Evolutionary conservation across 2,888 invertebrate species (phyloP).

Genomic region (Blastobasis adustella): DNA sequence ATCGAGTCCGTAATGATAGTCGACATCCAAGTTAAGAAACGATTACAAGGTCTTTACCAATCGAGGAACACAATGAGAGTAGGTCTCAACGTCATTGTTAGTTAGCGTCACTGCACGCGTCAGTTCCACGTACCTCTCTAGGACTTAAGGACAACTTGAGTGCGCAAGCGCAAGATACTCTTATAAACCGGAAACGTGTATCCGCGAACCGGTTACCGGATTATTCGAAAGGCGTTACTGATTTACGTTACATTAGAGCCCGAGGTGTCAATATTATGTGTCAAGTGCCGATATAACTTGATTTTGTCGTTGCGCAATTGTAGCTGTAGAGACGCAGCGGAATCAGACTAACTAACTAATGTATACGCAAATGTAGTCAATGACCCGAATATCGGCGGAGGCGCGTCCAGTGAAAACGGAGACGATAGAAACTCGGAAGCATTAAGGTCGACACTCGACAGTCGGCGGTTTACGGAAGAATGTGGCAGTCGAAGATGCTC

Average conservation of each 20-base stretch:
- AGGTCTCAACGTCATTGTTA: too few species aligned
- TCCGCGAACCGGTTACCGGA: conserved; percentile 38
- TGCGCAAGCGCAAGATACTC: not conserved
- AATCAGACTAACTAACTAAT: too few species aligned
- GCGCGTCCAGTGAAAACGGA: conserved; percentile 1
- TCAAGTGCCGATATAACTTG: conserved; percentile 4
- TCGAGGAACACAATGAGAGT: too few species aligned
- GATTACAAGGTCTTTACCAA: too few species aligned
- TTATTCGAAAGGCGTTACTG: conserved; percentile 52
- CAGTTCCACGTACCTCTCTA: too few species aligned
- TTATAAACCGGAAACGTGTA: conserved; percentile 37
- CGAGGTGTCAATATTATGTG: conserved; percentile 19
- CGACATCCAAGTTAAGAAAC: too few species aligned
- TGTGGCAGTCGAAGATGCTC: conserved; percentile 40
- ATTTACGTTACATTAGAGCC: conserved; percentile 19
- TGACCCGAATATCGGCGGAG: conserved; percentile 2
- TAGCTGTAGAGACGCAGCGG: too few species aligned
- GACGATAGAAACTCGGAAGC: conserved; percentile 17
- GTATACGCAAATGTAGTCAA: conserved; percentile 2
- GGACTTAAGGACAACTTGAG: too few species aligned
- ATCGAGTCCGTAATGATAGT: too few species aligned
- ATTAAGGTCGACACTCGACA: conserved; percentile 33
- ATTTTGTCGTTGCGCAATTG: conserved; percentile 6
- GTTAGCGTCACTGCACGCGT: too few species aligned
- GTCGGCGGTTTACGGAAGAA: conserved; percentile 29